Conservation (phyloP, 1,140 invertebrate genomes). For the Caenorhabditis brenneri region DNA sequence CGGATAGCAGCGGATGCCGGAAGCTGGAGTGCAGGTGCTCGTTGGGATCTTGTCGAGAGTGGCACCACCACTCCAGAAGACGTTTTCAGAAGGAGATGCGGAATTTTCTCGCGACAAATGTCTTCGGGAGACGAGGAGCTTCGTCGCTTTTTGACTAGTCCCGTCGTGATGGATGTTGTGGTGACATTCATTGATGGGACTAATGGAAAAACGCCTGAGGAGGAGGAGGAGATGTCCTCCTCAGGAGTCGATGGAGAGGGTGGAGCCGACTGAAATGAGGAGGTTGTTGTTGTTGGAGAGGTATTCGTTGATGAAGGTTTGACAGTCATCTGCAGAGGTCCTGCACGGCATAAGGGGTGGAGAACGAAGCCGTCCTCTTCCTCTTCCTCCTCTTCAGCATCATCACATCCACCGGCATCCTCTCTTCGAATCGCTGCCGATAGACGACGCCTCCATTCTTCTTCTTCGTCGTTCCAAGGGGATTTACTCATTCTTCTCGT, state of each 20-base stretch:
- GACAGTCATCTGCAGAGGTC: conserved; percentile 31
- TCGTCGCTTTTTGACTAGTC: conserved; percentile 44
- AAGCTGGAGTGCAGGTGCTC: neutral
- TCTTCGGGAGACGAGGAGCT: conserved; percentile 47
- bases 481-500: neutral
- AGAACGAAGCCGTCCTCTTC: neutral
- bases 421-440: neutral
- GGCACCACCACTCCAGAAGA: conserved; percentile 17
- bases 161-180: conserved; percentile 5
- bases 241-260: neutral
- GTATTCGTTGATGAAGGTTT: neutral
- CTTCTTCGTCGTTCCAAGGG: neutral
- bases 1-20: neutral
- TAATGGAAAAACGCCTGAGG: conserved; percentile 48
- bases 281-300: neutral
- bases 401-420: neutral
- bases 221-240: neutral
- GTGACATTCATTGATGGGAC: neutral
- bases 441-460: neutral
- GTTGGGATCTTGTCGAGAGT: neutral
- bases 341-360: conserved; percentile 8
- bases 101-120: conserved; percentile 36
- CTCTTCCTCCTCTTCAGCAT: neutral
- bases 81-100: conserved; percentile 30
- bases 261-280: neutral